Evolutionary conservation across 2,888 invertebrate species (phyloP).

Genomic region (Tipula unca): DNA sequence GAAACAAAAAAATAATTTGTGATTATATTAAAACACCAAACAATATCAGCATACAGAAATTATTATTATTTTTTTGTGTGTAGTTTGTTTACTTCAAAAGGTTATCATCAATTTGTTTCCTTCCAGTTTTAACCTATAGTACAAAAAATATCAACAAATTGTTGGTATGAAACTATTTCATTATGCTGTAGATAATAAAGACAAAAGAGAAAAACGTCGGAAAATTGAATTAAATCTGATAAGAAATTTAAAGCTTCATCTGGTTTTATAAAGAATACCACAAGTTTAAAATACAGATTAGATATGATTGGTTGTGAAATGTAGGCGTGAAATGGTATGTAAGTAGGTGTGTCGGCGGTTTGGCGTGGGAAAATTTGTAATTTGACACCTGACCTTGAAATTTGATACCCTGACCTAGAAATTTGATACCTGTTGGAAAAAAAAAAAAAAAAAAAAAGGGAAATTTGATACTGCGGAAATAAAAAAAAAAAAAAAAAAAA

Average conservation of each 20-base stretch:
- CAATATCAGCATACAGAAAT: not conserved
- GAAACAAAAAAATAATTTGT: not conserved
- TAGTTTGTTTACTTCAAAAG: not conserved
- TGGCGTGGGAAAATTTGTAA: too few relatives aligned
- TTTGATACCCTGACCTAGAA: too few relatives aligned
- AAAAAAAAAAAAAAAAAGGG: too few relatives aligned
- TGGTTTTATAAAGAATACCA: too few relatives aligned
- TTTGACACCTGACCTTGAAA: too few relatives aligned
- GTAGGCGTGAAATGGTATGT: too few relatives aligned
- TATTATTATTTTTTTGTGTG: not conserved
- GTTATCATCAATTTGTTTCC: not conserved
- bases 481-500: too few relatives aligned
- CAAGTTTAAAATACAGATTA: too few relatives aligned
- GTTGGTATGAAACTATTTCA: not conserved
- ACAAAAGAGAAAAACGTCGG: not conserved
- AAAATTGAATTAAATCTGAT: not conserved
- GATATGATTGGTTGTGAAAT: too few relatives aligned
- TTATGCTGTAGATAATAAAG: not conserved
- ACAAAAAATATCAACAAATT: not conserved
- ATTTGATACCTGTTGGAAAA: too few relatives aligned
- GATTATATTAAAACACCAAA: not conserved
- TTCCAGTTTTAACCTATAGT: not conserved
- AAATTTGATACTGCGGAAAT: too few relatives aligned
- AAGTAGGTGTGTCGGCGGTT: too few relatives aligned
- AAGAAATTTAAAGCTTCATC: not conserved